phyloP scores from a whole-genome alignment of 2,888 invertebrate genomes.

The Tortricodes alternella region DNA sequence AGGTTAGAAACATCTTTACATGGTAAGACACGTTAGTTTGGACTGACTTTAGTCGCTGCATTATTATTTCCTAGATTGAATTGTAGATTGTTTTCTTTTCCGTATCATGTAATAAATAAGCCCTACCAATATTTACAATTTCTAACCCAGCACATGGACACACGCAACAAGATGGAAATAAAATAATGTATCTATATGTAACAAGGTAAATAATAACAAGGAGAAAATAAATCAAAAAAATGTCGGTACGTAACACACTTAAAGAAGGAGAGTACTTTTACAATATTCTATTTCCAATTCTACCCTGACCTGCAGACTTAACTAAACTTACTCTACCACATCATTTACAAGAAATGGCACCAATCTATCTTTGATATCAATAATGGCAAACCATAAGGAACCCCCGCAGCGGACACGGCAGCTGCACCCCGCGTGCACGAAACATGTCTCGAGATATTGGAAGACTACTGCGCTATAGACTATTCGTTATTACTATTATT shows the following conservation, averaged over 20 bases:
- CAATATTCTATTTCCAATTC: constrained; percentile 77
- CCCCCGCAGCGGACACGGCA: constrained; percentile 71
- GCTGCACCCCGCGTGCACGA: constrained; percentile 51
- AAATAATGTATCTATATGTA: constrained; percentile 61
- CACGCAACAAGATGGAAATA: constrained; percentile 72
- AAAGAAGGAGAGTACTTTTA: constrained; percentile 63
- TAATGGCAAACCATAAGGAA: constrained; percentile 82
- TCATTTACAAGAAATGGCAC: constrained; percentile 82
- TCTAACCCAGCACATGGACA: constrained; percentile 80
- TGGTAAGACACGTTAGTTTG: too few species aligned
- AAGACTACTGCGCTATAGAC: constrained; percentile 81
- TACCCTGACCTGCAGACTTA: constrained; percentile 82
- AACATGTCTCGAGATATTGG: constrained; percentile 74
- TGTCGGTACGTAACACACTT: constrained; percentile 59
- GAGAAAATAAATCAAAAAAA: constrained; percentile 54
- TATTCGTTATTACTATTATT: constrained; percentile 72
- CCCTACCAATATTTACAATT: constrained; percentile 77
- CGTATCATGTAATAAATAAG: constrained; percentile 75
- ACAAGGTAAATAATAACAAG: constrained; percentile 57
- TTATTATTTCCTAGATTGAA: constrained; percentile 49
- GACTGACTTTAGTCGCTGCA: constrained; percentile 66
- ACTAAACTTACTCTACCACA: constrained; percentile 79
- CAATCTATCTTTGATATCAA: constrained; percentile 83
- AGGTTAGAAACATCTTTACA: too few species aligned
- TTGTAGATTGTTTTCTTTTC: constrained; percentile 59